These are phyloP conservation scores for Myrmecobius fasciatus DNA, from an alignment of 2,113 vertebrate species.

Conservation along the genomic window DNA sequence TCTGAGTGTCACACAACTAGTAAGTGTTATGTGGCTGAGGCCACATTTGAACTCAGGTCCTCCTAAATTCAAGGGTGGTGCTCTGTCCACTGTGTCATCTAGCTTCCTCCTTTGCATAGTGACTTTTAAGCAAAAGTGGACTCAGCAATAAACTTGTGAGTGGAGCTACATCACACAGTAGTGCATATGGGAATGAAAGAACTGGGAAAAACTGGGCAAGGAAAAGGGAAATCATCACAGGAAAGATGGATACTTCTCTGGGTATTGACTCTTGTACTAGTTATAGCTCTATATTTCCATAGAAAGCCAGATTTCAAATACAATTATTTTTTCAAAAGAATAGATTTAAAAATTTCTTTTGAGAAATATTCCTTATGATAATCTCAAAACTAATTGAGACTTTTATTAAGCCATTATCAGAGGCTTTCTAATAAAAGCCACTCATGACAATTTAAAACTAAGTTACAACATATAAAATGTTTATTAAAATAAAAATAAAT, in stretches of 20 bases:
- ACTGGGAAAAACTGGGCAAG: not conserved
- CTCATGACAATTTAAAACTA: not conserved
- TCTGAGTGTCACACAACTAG: too few species aligned
- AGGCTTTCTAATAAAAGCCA: not conserved
- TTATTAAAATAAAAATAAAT: not conserved
- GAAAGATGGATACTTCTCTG: not conserved
- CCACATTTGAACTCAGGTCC: too few species aligned
- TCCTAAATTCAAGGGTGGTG: too few species aligned
- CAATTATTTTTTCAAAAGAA: not conserved
- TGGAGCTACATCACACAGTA: not conserved
- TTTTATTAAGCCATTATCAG: not conserved
- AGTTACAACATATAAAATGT: not conserved
- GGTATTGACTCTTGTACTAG: not conserved
- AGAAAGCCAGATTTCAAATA: not conserved
- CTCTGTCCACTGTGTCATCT: too few species aligned
- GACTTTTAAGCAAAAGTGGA: not conserved
- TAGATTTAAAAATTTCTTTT: not conserved
- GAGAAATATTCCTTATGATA: not conserved
- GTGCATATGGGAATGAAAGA: not conserved
- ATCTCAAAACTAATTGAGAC: not conserved
- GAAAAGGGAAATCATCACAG: not conserved
- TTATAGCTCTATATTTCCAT: not conserved
- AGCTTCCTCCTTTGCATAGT: too few species aligned
- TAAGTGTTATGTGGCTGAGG: too few species aligned
- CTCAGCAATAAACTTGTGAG: not conserved